phyloP scores from a whole-genome alignment of 2,888 invertebrate genomes.

The Pseudococcus viburni region DNA sequence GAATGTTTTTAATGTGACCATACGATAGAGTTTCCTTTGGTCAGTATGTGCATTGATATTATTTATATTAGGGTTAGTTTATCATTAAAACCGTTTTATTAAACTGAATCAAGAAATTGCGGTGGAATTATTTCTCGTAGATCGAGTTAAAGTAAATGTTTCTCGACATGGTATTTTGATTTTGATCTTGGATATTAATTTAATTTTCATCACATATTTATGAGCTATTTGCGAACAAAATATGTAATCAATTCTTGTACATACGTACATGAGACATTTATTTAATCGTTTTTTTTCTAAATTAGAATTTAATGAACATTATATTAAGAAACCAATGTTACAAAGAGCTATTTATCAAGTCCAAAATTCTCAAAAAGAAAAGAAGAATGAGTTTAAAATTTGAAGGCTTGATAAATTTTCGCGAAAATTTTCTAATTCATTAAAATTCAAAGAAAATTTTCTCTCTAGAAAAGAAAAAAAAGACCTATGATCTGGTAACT shows the following conservation, averaged over 20 bases:
- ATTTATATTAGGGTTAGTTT: not conserved
- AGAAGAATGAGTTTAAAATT: too few relatives aligned
- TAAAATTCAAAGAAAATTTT: not conserved
- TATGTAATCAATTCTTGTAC: not conserved
- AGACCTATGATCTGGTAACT: not conserved
- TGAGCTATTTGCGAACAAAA: not conserved
- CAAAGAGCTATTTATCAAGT: not conserved
- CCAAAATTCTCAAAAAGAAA: too few relatives aligned
- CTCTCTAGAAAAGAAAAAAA: not conserved
- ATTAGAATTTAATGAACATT: too few relatives aligned
- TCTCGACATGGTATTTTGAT: not conserved
- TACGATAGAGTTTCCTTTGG: not conserved
- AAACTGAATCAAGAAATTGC: not conserved
- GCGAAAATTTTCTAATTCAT: not conserved
- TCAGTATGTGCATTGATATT: not conserved
- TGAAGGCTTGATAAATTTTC: not conserved
- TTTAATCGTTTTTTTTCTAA: too few relatives aligned
- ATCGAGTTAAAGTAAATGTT: not conserved
- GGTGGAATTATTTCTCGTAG: not conserved
- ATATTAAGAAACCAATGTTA: not conserved
- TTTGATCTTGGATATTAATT: not conserved
- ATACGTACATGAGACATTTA: too few relatives aligned
- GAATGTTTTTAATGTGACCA: constrained; percentile 20
- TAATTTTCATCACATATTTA: not conserved
- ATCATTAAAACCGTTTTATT: not conserved